These are phyloP conservation scores for Panurus biarmicus DNA, from an alignment of 2,113 vertebrate species.

Conservation along the genomic window DNA sequence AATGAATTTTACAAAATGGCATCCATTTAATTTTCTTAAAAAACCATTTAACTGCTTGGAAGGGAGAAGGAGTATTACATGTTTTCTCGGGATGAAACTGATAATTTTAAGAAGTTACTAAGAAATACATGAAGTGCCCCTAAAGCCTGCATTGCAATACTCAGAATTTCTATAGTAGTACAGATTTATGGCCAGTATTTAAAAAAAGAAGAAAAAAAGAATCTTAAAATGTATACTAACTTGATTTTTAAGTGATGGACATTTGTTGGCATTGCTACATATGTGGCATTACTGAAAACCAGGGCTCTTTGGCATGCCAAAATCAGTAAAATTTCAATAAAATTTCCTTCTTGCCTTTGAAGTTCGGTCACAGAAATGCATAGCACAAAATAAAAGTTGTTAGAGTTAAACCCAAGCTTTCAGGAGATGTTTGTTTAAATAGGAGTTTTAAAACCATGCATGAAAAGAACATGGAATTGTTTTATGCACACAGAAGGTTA, in stretches of 20 bases:
- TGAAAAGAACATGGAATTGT: background rate
- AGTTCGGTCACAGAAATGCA: background rate
- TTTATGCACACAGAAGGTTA: background rate
- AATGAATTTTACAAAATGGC: background rate
- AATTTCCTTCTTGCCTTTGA: background rate
- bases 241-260: background rate
- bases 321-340: background rate
- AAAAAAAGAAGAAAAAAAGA: background rate
- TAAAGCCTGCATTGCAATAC: background rate
- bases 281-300: background rate
- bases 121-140: background rate
- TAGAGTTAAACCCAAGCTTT: background rate
- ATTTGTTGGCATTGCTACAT: background rate
- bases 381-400: background rate
- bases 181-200: background rate
- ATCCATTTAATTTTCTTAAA: background rate
- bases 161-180: background rate
- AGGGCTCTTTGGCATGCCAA: background rate
- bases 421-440: background rate
- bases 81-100: background rate
- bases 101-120: background rate
- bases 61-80: background rate
- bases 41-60: background rate
- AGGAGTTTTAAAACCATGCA: background rate
- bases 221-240: background rate